Percentiles rank a stretch among this genome's conserved stretches.
Conservation (phyloP, 1,140 invertebrate species). For the Anastatus disparis region DNA sequence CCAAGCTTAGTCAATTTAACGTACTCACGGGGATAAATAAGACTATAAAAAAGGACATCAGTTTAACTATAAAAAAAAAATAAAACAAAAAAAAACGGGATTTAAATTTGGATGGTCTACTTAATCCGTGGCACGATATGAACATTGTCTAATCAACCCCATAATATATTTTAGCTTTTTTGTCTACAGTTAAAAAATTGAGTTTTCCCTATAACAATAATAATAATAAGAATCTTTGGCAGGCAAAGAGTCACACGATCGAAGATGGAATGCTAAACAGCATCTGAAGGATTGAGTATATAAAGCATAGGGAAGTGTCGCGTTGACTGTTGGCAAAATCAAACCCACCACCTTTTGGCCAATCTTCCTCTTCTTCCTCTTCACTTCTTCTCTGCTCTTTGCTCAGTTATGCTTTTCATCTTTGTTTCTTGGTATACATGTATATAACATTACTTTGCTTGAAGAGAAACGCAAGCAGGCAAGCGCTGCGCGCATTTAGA, state of each 20-base stretch:
- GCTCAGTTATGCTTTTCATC: conserved; percentile 34
- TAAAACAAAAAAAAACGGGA: conserved; percentile 8
- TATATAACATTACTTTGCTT: conserved; percentile 46
- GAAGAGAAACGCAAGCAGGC: too few relatives aligned
- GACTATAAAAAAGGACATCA: neutral
- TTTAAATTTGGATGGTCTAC: too few relatives aligned
- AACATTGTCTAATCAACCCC: too few relatives aligned
- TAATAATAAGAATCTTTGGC: too few relatives aligned
- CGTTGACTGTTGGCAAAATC: conserved; percentile 51
- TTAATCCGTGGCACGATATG: conserved; percentile 9
- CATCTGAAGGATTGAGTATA: conserved; percentile 62
- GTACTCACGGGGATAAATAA: conserved; percentile 12
- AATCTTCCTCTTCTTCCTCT: conserved; percentile 41
- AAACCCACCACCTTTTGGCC: conserved; percentile 42
- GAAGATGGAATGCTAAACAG: conserved; percentile 67
- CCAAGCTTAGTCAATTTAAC: conserved; percentile 1
- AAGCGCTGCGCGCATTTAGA: conserved; percentile 64
- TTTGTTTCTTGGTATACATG: conserved; percentile 46
- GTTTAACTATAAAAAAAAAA: neutral
- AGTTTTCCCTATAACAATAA: too few relatives aligned
- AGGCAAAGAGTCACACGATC: conserved; percentile 58
- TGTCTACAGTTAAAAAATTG: too few relatives aligned
- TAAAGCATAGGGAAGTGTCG: too few relatives aligned
- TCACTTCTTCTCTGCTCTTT: neutral
- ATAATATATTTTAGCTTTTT: neutral